Evolutionary conservation across 2,888 invertebrate genomes (phyloP).

Genomic region (Listrodromus nycthemerus): DNA sequence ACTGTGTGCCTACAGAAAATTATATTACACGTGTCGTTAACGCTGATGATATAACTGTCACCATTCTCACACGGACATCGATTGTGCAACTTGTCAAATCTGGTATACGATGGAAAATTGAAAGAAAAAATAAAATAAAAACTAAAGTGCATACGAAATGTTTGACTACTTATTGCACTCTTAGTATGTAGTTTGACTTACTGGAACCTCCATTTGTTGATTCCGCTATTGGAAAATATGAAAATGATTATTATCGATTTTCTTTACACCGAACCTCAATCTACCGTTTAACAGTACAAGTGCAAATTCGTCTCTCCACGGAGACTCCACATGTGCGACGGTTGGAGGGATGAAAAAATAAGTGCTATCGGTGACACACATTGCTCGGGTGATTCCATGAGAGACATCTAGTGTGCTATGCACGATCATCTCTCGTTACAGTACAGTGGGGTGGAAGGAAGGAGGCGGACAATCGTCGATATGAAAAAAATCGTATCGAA

Average conservation of each 20-base stretch:
- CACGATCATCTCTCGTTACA: slow-evolving; percentile 17
- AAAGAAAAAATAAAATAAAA: slow-evolving; percentile 61
- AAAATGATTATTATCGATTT: slow-evolving; percentile 83
- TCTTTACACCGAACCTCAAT: slow-evolving; percentile 43
- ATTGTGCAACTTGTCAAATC: slow-evolving; percentile 37
- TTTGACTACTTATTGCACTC: slow-evolving; percentile 75
- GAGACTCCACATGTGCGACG: slow-evolving; percentile 47
- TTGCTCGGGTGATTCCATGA: slow-evolving; percentile 41
- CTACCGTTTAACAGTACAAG: slow-evolving; percentile 56
- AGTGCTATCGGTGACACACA: slow-evolving; percentile 56
- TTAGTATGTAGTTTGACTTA: slow-evolving; percentile 85
- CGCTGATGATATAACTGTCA: not conserved
- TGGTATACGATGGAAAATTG: slow-evolving; percentile 21
- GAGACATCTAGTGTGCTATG: slow-evolving; percentile 39
- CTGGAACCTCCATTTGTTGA: slow-evolving; percentile 90
- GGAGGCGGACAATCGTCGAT: slow-evolving; percentile 13
- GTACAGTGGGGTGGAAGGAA: not conserved
- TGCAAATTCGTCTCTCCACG: slow-evolving; percentile 36
- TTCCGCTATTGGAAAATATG: slow-evolving; percentile 88
- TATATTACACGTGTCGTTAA: not conserved
- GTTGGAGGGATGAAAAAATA: slow-evolving; percentile 43
- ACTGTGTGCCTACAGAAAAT: slow-evolving; percentile 15
- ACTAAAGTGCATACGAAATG: slow-evolving; percentile 67
- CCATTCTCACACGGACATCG: slow-evolving; percentile 11
- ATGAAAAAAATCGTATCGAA: slow-evolving; percentile 48